Base-by-base conservation (phyloP, 2,888 invertebrate species). In the Lymantria monacha region DNA sequence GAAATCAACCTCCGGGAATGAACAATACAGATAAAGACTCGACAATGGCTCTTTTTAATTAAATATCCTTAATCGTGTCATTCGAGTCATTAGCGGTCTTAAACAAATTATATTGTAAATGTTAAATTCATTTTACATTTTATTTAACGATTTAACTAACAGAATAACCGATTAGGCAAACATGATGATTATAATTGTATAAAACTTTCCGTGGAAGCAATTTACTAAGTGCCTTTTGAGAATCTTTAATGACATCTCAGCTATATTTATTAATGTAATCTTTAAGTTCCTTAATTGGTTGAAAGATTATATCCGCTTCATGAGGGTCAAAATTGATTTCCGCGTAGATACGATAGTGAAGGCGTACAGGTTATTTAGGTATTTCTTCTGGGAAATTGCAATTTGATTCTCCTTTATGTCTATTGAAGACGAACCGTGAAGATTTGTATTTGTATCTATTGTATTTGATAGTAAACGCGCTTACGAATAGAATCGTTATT, bases 181-280 rank as follows among this genome's bases (percentile, higher is more conserved):
- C 9, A 33, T n/a, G 38, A 38, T 38, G 11, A n/a, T 38, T 38
- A 38, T 44, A 12, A 15, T 31, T 37, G 2, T 12, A 45, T 11
- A 30, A 38, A 45, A 45, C n/a, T 45, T 45, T 45, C 45, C 45
- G 13, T 45, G 2, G 14, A 22, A 44, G 37, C 22, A 15, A 45
- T 37, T 37, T n/a, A 37, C 7, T 11, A 37, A 37, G 10, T 37
- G n/a, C 1, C 9, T 33, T 31, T 33, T 12, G 30, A 11, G n/a
- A 31, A 31, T 12, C 44, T 33, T 12, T 13, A 44, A 44, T 45
- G 8, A 33, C 9, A 36, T 44, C 10, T 44, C 14, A 11, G 33
- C 36, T 33, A 31, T 44, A 31, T n/a, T 31, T 44, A 31, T 13
- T n/a, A 44, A 31, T 44, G n/a, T 43, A 13, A 12, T 13, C 30